Base-by-base conservation (phyloP, 2,888 invertebrate species). In the Cotesia congregata region DNA sequence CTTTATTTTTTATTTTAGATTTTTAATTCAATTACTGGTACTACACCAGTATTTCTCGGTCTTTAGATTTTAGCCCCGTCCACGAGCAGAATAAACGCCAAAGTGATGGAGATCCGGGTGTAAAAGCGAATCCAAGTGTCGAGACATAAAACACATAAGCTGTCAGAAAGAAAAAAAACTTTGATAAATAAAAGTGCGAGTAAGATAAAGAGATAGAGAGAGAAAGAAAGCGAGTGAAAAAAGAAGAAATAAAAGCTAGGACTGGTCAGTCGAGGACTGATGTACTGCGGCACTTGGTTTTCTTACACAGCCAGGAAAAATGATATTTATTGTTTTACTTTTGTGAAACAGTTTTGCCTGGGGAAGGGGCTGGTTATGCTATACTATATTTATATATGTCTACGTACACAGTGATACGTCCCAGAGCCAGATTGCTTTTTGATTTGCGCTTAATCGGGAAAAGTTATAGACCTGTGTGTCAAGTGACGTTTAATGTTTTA, bases 371-470 rank as follows among this genome's bases (percentile, higher is more conserved):
- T 60, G 38, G 15, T 38, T 15, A 60, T 62, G 9, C 5, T 38
- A 9, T 41, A 15, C 6, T 68, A 69, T 30, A 1, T 60, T 9
- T 68, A 40, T n/a, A 50, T 70, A 59, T 64, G 70, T 72, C 62
- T 68, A 40, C 62, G 71, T 62, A 67, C 72, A 72, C 30, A 67
- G 15, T 39, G 17, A 70, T 67, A 62, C 50, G 17, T 70, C 72
- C 12, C 67, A 59, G 71, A 84, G 77, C 80, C 83, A 86, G 86
- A 88, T 88, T 88, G 87, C 88, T 88, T 88, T 88, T 88, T 87
- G 86, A 88, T 88, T 88, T 87, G 88, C 88, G 87, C 85, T 88
- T 88, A 88, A 88, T 88, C 88, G 86, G 83, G 85, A 84, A 86
- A 87, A 88, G 87, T 88, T 88, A 88, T 87, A 87, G 85, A 81